These are phyloP conservation scores for Pseudopleuronectes americanus DNA, from an alignment of 2,797 vertebrate species.

Conservation along the genomic window DNA sequence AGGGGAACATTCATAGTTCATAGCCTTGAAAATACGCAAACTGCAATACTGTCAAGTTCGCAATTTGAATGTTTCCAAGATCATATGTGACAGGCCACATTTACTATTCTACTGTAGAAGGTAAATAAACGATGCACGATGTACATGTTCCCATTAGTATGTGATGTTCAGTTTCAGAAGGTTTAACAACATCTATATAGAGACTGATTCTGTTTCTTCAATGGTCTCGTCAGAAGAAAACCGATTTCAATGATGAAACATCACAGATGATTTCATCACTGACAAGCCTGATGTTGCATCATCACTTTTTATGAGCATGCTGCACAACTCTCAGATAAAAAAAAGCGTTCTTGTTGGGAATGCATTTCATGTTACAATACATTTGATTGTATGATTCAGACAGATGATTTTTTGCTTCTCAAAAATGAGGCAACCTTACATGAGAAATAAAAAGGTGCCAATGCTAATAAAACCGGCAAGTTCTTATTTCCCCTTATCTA, in stretches of 20 bases:
- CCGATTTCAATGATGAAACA: conserved; percentile 7
- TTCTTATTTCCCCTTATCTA: neutral
- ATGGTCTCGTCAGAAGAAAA: conserved; percentile 10
- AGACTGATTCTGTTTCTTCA: neutral
- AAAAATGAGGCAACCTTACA: neutral
- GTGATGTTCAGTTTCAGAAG: conserved; percentile 5
- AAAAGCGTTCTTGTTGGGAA: conserved; percentile 5
- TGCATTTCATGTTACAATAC: neutral
- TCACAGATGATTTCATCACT: conserved; percentile 3
- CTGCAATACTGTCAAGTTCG: conserved; percentile 45
- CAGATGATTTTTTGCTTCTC: neutral
- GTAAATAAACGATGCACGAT: conserved; percentile 18
- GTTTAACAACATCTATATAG: conserved; percentile 23
- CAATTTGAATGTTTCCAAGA: conserved; percentile 29
- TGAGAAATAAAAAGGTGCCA: neutral
- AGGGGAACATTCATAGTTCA: conserved; percentile 53
- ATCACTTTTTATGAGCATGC: conserved; percentile 13
- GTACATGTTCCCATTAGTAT: conserved; percentile 4
- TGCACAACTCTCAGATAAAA: conserved; percentile 13
- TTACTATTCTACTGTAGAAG: conserved; percentile 21
- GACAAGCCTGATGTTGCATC: no score
- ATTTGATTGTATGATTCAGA: conserved; percentile 1
- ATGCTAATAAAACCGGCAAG: neutral
- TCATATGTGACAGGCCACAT: conserved; percentile 26
- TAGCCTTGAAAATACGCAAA: conserved; percentile 39